Base-by-base conservation (phyloP, 30 jellyfish, hydroid and myxozoan species). In the Euphysa ruthae region DNA sequence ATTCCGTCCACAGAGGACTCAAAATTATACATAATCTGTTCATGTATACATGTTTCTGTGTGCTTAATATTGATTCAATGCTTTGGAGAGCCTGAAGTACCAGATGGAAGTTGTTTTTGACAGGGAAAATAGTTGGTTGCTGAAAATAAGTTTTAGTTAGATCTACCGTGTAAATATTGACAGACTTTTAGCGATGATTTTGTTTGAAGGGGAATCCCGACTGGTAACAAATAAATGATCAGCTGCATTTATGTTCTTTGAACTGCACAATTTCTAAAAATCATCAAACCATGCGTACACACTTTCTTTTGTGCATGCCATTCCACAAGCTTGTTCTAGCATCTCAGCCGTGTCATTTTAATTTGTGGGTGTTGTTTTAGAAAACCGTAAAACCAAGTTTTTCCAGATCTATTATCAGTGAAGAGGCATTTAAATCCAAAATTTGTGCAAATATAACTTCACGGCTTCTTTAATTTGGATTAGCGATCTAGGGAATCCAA, bases 371-470 rank as follows among this genome's bases (percentile, higher is more conserved):
- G 90, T 57, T 81, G 81, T 20, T 13, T 25, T 32, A 75, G 70
- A 64, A 75, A 75, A 35, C 90, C 90, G 58, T 63, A 55, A 79
- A 79, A 75, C 90, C 90, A 75, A 33, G 81, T 64, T 31, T 68
- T 38, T 28, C 43, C 55, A 0, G 90, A 81, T 51, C 64, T 35
- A 18, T 75, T 75, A 50, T 75, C 61, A 16, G 64, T 35, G n/a
- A n/a, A n/a, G n/a, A n/a, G n/a, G n/a, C n/a, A n/a, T n/a, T n/a
- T n/a, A n/a, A n/a, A n/a, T 32, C 1, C 90, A 79, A 34, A 52
- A 34, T 35, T 63, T 55, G 57, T 75, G 81, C 1, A 75, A 75
- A 20, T 63, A 63, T 15, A 75, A 79, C 28, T 75, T 75, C 43
- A 75, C 90, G 0, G 80, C 66, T 12, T 75, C 70, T 43, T 6